phyloP scores from a whole-genome alignment of 2,113 vertebrate species.

The Zootoca vivipara region DNA sequence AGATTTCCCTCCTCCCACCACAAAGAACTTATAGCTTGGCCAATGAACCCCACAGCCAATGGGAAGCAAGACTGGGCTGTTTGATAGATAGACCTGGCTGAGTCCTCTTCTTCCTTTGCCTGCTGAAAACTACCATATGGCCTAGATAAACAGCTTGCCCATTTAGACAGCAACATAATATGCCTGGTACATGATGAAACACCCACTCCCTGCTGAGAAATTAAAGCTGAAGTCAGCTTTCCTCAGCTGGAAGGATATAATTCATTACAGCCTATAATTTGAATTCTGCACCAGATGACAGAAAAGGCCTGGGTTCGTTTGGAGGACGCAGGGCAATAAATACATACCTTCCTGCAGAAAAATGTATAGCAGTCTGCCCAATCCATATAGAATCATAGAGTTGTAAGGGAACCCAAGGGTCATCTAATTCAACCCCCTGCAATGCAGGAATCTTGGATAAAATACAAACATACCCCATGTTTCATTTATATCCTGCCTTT shows the following conservation, averaged over 20 bases:
- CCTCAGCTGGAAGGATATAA: slow-evolving; percentile 59
- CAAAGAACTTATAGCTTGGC: slow-evolving; percentile 1
- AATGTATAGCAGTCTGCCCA: slow-evolving; percentile 39
- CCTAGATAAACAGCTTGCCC: slow-evolving; percentile 45
- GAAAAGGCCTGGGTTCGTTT: slow-evolving; percentile 39
- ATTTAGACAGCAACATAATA: slow-evolving; percentile 52
- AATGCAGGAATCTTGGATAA: too few species aligned
- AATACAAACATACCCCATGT: neutral
- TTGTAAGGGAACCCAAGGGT: too few species aligned
- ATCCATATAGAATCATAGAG: neutral
- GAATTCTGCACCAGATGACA: slow-evolving; percentile 52
- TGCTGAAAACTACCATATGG: slow-evolving; percentile 61
- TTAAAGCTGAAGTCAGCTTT: slow-evolving; percentile 55
- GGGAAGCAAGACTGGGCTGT: neutral
- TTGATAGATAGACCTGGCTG: slow-evolving; percentile 32
- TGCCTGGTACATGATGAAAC: slow-evolving; percentile 55
- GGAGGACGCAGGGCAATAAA: slow-evolving; percentile 39
- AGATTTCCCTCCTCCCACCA: neutral
- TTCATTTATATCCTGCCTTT: neutral
- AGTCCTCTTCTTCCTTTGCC: slow-evolving; percentile 33
- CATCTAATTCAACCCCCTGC: too few species aligned
- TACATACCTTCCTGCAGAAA: slow-evolving; percentile 3
- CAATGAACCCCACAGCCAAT: slow-evolving; percentile 20
- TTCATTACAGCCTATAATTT: slow-evolving; percentile 58
- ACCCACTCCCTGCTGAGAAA: slow-evolving; percentile 63